Conservation (phyloP, 2,888 invertebrate genomes). For the Pheosia tremula region DNA sequence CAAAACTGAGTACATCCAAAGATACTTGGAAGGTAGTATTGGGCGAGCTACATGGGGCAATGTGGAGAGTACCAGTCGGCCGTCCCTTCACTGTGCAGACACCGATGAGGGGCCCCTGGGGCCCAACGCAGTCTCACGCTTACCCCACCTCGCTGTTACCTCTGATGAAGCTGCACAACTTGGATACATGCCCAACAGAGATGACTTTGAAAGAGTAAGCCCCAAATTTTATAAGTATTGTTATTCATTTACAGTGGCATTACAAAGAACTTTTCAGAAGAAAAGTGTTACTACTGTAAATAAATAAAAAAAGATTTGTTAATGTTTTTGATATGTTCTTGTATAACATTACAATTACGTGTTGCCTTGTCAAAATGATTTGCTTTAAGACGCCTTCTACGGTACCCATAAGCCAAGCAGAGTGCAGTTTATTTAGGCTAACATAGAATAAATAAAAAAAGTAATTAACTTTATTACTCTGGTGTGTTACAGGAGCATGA, state of each 20-base stretch:
- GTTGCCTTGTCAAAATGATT: too few relatives aligned
- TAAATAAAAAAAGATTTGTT: too few relatives aligned
- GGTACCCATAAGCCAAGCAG: too few relatives aligned
- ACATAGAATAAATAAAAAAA: too few relatives aligned
- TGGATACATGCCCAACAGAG: constrained; percentile 97
- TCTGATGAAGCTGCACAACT: constrained; percentile 94
- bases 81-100: constrained; percentile 90
- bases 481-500: constrained; percentile 91
- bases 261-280: too few relatives aligned
- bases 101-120: constrained; percentile 92
- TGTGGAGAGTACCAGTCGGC: constrained; percentile 87
- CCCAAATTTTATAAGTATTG: background rate
- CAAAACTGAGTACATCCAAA: constrained; percentile 94
- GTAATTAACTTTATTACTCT: too few relatives aligned
- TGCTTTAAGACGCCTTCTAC: too few relatives aligned
- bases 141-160: constrained; percentile 92
- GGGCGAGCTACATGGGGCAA: constrained; percentile 94
- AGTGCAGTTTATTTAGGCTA: too few relatives aligned
- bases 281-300: too few relatives aligned
- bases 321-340: too few relatives aligned
- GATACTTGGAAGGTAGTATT: constrained; percentile 95
- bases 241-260: too few relatives aligned
- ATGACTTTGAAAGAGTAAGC: constrained; percentile 96
- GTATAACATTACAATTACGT: too few relatives aligned
- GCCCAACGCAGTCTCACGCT: constrained; percentile 87